Base-by-base conservation (phyloP, 2,797 vertebrate genomes). In the Hemibagrus guttatus region DNA sequence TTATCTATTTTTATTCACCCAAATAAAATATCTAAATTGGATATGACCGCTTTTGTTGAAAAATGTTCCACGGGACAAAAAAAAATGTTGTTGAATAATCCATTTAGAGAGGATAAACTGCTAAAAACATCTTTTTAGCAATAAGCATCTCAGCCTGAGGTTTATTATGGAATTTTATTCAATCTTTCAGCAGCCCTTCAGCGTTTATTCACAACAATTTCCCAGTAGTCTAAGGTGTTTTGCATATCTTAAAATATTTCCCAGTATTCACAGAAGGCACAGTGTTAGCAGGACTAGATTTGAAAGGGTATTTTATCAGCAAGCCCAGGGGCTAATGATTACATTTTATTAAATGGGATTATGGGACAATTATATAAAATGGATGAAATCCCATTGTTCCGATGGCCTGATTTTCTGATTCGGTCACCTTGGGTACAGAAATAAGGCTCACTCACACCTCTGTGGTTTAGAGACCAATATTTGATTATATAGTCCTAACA, bases 271-370 rank as follows among this genome's bases (percentile, higher is more conserved):
- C 39, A 81, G 23, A 28, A n/a, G 39, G n/a, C 59, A 35, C 46
- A 52, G 16, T 54, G 46, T 31, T 82, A 68, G n/a, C 14, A 68
- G 63, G 7, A 68, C 21, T 16, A 56, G 46, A 83, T 68, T 68
- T 68, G 11, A 26, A 54, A 56, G 16, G 6, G 16, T 49, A 28
- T 64, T 68, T 66, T 81, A 49, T 68, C n/a, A 68, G 64, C 17
- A 54, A 83, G 59, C 49, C 28, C 46, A 35, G 28, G 63, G 19
- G 19, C 79, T 69, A 54, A 69, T 54, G 64, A 69, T 66, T 68
- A 23, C 63, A 68, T 68, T 83, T 28, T 23, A 81, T 81, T 81
- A 81, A 81, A 66, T 52, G 42, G 16, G 61, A 81, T 81, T 68
- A 69, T 35, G 63, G 49, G 81, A 54, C 49, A 23, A 21, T 68